Evolutionary conservation across 1,140 invertebrate genomes (phyloP), one percentile per base, ranked within the genome.

Genomic region (Diprion similis): DNA sequence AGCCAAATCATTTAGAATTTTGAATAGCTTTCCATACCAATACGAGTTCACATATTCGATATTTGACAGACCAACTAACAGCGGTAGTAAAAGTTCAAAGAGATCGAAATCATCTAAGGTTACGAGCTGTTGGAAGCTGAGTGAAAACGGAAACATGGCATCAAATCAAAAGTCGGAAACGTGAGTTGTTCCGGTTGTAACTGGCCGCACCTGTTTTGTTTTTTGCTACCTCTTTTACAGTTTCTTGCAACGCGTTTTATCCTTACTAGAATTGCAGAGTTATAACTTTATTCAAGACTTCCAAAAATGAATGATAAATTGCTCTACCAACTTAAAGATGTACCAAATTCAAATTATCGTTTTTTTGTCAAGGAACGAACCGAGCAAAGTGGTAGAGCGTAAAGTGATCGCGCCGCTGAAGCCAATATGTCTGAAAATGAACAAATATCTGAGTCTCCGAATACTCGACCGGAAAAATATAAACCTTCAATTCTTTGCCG

Each of bases 401-500:
- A 59, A 59, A 59, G 51, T 59, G 11, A 59, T 59, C 51, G n/a
- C 74, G 45, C 66, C 74, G 6, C 64, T 82, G 0, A 77, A 76
- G 65, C 24, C 66, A 19, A 79, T 83, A 11, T 79, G 75, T 48
- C 65, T 81, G 10, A 78, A 72, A 8, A 10, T 83, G 17, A 83
- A 81, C 65, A 17, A 77, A 24, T 76, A 73, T 8, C 24, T 83
- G 10, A 72, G 75, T 15, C 64, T 81, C 9, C 68, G 76, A 24
- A 82, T 82, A 45, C 18, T 77, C 10, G 75, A 80, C 68, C 72
- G 74, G 17, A 75, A 46, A 3, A 80, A 76, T 17, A 78, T 82
- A 10, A 79, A 24, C 37, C 72, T 82, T 8, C 64, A 67, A 64
- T 82, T 81, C 71, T 69, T 70, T 9, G 73, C 51, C 10, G 10